Evolutionary conservation across 2,797 vertebrate genomes (phyloP), one percentile per base, ranked within the genome.

Genomic region (Helostoma temminkii): DNA sequence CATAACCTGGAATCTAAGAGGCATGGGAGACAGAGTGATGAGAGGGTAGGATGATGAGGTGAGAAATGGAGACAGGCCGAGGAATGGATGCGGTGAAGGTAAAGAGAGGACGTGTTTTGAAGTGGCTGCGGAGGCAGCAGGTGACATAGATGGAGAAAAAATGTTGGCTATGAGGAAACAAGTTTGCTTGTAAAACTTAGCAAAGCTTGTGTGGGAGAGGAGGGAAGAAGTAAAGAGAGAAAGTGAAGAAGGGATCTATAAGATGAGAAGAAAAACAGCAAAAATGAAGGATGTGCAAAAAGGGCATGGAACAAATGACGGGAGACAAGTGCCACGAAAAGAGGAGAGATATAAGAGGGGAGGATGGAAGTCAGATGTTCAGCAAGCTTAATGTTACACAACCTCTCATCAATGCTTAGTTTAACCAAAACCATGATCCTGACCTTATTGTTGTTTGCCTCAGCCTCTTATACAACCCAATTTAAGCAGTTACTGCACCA

Each of bases 1-100:
- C 63, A 50, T 52, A 28, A 32, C 28, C 53, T 53, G 22, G 34
- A 66, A 74, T 73, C 30, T 74, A 47, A 65, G 67, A 59, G 60
- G 56, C 52, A 25, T 4, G 6, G 49, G n/a, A 75, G 72, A 80
- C 66, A 71, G 64, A 71, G 83, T 75, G 73, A 83, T 62, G 70
- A 79, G 58, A 70, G 62, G 58, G 71, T 22, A 58, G 41, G 45
- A 54, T 42, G 66, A 73, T 34, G 70, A 78, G 55, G 64, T 53
- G 65, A 50, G 53, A 48, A 34, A 73, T 6, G 18, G 52, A 70
- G 73, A 66, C 62, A 46, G 42, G 45, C 9, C 12, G 37, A 63
- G 62, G 43, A 39, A 57, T 68, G 57, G 64, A 69, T 21, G 30
- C 45, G 43, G 61, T 1, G 26, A 63, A 73, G 46, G 61, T 48